These are phyloP conservation scores for Drosophila leontia DNA, from an alignment of 1,140 invertebrate genomes.

Conservation along the genomic window DNA sequence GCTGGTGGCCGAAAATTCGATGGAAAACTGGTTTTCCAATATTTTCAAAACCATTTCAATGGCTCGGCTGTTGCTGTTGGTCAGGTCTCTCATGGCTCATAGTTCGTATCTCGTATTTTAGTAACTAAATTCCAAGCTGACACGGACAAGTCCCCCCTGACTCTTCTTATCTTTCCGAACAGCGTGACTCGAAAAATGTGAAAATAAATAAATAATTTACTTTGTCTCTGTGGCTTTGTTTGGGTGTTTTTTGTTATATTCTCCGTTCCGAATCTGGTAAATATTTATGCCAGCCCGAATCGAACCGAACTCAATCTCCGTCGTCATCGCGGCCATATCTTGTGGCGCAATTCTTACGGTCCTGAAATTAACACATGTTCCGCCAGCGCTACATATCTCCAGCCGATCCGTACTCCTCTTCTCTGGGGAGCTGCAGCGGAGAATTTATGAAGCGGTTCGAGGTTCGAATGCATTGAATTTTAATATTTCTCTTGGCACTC, in stretches of 20 bases:
- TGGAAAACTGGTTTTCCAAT: constrained; percentile 74
- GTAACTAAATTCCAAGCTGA: constrained; percentile 49
- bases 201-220: constrained; percentile 71
- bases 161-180: constrained; percentile 64
- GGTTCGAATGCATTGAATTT: constrained; percentile 41
- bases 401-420: constrained; percentile 8
- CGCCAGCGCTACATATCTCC: constrained; percentile 52
- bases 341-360: constrained; percentile 66
- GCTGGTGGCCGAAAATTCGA: constrained; percentile 45
- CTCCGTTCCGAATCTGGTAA: constrained; percentile 62
- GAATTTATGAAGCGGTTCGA: constrained; percentile 33
- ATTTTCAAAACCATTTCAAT: constrained; percentile 63
- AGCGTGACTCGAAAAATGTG: constrained; percentile 42
- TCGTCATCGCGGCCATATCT: constrained; percentile 34
- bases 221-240: constrained; percentile 44
- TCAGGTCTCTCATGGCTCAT: constrained; percentile 29
- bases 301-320: constrained; percentile 36
- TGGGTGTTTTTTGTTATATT: constrained; percentile 71
- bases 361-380: constrained; percentile 71
- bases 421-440: constrained; percentile 33
- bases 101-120: constrained; percentile 64
- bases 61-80: constrained; percentile 31
- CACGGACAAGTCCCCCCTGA: constrained; percentile 52
- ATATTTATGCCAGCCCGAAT: constrained; percentile 56
- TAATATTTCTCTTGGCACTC: constrained; percentile 54